A percentile compares a stretch with the other conserved stretches of the same genome.
Evolutionary conservation across 2,888 invertebrate genomes (phyloP).

Genomic region (Acrocyrtus sp.): DNA sequence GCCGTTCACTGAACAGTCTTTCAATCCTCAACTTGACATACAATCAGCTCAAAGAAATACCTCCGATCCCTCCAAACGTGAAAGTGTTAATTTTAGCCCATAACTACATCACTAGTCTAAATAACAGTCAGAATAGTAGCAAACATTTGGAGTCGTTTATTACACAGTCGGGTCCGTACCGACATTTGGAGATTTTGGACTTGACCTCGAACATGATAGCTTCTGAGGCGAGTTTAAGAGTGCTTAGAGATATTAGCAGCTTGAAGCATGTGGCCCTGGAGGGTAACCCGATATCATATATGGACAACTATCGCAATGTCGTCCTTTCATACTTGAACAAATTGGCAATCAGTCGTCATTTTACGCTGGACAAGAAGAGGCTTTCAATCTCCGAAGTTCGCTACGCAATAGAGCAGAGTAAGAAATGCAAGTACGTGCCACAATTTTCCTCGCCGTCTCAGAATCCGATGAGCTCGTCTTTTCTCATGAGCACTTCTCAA

Average conservation of each 20-base stretch:
- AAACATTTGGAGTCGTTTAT: slow-evolving; percentile 39
- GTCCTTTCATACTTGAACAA: slow-evolving; percentile 55
- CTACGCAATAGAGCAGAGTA: slow-evolving; percentile 53
- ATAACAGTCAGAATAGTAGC: slow-evolving; percentile 29
- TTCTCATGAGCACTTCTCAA: slow-evolving; percentile 38
- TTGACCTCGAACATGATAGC: slow-evolving; percentile 61
- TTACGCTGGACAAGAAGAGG: slow-evolving; percentile 59
- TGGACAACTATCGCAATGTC: slow-evolving; percentile 54
- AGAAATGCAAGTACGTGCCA: slow-evolving; percentile 58
- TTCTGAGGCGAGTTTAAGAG: slow-evolving; percentile 50
- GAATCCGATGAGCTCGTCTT: slow-evolving; percentile 20
- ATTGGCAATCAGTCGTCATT: slow-evolving; percentile 53
- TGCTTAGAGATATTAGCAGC: slow-evolving; percentile 50
- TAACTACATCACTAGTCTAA: slow-evolving; percentile 59
- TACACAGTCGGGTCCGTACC: slow-evolving; percentile 30
- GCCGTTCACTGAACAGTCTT: slow-evolving; percentile 53
- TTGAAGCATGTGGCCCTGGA: slow-evolving; percentile 54
- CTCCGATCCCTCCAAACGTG: slow-evolving; percentile 60
- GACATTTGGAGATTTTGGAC: slow-evolving; percentile 59
- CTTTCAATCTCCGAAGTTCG: slow-evolving; percentile 58
- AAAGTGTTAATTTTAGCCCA: slow-evolving; percentile 60
- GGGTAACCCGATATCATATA: slow-evolving; percentile 61
- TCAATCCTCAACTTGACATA: slow-evolving; percentile 60
- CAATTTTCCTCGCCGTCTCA: slow-evolving; percentile 16
- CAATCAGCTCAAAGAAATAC: slow-evolving; percentile 60